Conservation (phyloP, 2,888 invertebrate species). For the Drosophila dives region DNA sequence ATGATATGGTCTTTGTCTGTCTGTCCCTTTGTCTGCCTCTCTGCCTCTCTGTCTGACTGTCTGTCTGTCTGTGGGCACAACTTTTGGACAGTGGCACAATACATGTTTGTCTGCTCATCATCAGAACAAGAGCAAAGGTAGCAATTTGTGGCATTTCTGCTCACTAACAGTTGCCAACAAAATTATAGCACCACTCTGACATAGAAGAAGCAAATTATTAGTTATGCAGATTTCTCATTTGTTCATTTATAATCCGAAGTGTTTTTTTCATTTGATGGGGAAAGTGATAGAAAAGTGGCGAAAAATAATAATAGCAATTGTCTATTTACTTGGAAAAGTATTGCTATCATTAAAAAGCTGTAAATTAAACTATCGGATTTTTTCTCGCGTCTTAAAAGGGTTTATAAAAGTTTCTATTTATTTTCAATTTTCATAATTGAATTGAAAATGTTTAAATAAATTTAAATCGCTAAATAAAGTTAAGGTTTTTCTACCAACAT, state of each 20-base stretch:
- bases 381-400: no score
- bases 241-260: no score
- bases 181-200: not conserved
- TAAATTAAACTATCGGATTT: no score
- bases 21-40: slow-evolving; percentile 1
- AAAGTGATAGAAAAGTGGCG: no score
- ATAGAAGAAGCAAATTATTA: not conserved
- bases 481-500: not conserved
- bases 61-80: slow-evolving; percentile 31
- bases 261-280: no score
- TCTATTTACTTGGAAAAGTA: no score
- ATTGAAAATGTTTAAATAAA: no score
- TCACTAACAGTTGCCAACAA: slow-evolving; percentile 23
- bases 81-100: slow-evolving; percentile 41
- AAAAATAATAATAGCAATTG: no score
- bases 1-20: slow-evolving; percentile 50
- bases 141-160: slow-evolving; percentile 25
- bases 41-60: slow-evolving; percentile 2
- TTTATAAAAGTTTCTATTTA: not conserved
- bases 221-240: no score
- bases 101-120: slow-evolving; percentile 44
- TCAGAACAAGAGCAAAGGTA: slow-evolving; percentile 21
- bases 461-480: no score
- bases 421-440: no score
- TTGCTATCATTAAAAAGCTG: no score